Percentiles rank a stretch among this genome's conserved stretches.
These are phyloP conservation scores for Spatulosminthurus flaviceps DNA, from an alignment of 2,888 invertebrate genomes.

Conservation along the genomic window DNA sequence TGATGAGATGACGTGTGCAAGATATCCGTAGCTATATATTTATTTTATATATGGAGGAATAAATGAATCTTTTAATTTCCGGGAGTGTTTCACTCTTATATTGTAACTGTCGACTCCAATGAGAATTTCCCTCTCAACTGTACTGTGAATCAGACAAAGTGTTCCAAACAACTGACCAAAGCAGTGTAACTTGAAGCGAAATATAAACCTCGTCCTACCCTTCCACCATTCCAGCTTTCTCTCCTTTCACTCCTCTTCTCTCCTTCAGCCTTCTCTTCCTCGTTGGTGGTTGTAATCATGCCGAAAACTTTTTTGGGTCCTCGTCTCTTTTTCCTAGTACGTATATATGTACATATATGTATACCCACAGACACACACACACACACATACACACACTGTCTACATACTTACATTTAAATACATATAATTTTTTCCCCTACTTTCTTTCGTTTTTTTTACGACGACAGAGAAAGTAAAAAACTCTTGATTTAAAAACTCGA, in stretches of 20 bases:
- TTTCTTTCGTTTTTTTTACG: too few relatives aligned
- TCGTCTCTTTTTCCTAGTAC: background rate
- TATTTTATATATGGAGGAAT: too few relatives aligned
- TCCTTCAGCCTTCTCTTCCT: background rate
- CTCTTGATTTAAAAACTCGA: too few relatives aligned
- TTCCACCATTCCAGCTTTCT: background rate
- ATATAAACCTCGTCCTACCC: conserved; percentile 29
- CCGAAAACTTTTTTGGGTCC: conserved; percentile 31
- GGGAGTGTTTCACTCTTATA: conserved; percentile 21
- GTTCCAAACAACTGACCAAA: conserved; percentile 45
- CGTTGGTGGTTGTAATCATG: background rate
- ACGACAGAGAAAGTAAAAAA: too few relatives aligned
- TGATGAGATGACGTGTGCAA: too few relatives aligned
- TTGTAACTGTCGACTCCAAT: background rate
- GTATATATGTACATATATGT: background rate
- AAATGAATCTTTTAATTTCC: background rate
- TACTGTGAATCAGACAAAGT: conserved; percentile 39
- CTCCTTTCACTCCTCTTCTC: too few relatives aligned
- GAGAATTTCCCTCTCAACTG: conserved; percentile 5
- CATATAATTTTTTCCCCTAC: too few relatives aligned
- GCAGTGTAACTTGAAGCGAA: conserved; percentile 30
- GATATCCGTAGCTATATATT: too few relatives aligned
- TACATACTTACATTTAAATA: too few relatives aligned
- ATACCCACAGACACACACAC: too few relatives aligned
- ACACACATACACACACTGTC: too few relatives aligned